phyloP scores from a whole-genome alignment of 23 tunicate species.

The Phallusia fumigata region DNA sequence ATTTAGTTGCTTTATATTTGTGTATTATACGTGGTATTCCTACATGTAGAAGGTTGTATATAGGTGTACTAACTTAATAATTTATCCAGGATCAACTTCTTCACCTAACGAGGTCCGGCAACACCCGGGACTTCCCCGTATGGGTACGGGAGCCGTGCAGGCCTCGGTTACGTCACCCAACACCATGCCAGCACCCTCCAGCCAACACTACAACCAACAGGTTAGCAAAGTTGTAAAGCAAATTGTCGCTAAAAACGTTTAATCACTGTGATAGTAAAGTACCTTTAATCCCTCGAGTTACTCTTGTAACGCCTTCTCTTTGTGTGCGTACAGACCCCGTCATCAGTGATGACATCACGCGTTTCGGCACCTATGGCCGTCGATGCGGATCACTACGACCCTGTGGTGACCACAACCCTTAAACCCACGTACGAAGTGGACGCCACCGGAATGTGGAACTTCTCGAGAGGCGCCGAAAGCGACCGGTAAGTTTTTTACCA shows the following conservation, averaged over 20 bases:
- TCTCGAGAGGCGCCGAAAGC: conserved; percentile 39
- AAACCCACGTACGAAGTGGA: conserved; percentile 85
- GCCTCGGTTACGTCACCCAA: conserved; percentile 24
- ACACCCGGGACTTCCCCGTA: conserved; percentile 59
- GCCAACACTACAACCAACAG: conserved; percentile 58
- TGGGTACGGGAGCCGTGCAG: conserved; percentile 70
- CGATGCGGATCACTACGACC: conserved; percentile 50
- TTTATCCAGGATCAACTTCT: conserved; percentile 22
- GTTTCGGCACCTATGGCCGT: conserved; percentile 34
- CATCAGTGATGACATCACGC: conserved; percentile 60
- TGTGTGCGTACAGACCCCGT: conserved; percentile 22
- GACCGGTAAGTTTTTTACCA: conserved; percentile 44
- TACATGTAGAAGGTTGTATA: too few species aligned
- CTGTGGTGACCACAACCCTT: conserved; percentile 75
- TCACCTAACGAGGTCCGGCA: conserved; percentile 34
- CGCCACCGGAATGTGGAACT: conserved; percentile 69
- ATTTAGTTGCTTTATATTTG: too few species aligned
- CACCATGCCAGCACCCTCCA: conserved; percentile 14
- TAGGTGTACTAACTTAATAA: too few species aligned
- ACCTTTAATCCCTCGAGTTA: too few species aligned
- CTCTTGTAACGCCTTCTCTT: too few species aligned
- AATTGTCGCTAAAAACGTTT: not conserved
- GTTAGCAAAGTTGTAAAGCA: conserved; percentile 3
- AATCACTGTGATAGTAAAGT: not conserved
- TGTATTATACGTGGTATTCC: too few species aligned